Percentiles rank a stretch among this genome's conserved stretches.
phyloP scores from a whole-genome alignment of 2,113 vertebrate genomes.

The Chaetops frenatus region DNA sequence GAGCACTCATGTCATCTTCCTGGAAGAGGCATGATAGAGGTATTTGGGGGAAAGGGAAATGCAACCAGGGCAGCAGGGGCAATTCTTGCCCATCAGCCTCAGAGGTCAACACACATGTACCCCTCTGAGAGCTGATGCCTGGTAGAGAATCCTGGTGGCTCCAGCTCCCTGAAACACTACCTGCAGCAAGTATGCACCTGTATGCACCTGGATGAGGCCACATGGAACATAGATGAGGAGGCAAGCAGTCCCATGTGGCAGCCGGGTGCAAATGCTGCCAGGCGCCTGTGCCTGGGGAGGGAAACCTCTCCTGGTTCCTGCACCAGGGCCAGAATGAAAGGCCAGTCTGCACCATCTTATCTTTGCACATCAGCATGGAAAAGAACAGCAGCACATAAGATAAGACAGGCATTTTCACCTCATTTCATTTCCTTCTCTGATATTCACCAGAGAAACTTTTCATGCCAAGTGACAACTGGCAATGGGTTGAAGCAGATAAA shows the following conservation, averaged over 20 bases:
- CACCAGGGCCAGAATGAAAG: neutral
- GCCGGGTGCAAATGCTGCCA: fast-evolving
- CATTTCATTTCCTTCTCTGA: neutral
- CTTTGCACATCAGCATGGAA: neutral
- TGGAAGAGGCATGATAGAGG: neutral
- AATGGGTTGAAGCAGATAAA: neutral
- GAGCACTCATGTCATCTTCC: fast-evolving
- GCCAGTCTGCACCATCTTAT: neutral
- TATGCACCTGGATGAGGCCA: neutral
- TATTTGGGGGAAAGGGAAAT: neutral
- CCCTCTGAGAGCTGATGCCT: neutral
- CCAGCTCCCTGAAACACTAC: neutral
- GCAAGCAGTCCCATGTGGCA: fast-evolving
- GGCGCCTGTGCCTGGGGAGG: neutral
- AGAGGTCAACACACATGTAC: fast-evolving
- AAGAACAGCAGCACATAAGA: neutral
- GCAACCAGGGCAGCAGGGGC: fast-evolving
- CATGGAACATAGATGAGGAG: neutral
- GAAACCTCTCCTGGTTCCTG: neutral
- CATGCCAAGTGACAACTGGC: no score
- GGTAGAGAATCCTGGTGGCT: neutral
- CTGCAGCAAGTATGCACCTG: neutral
- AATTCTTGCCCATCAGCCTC: neutral
- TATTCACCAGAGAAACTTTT: neutral
- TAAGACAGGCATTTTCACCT: neutral